phyloP scores from a whole-genome alignment of 2,888 invertebrate genomes.

The Catocala nupta region DNA sequence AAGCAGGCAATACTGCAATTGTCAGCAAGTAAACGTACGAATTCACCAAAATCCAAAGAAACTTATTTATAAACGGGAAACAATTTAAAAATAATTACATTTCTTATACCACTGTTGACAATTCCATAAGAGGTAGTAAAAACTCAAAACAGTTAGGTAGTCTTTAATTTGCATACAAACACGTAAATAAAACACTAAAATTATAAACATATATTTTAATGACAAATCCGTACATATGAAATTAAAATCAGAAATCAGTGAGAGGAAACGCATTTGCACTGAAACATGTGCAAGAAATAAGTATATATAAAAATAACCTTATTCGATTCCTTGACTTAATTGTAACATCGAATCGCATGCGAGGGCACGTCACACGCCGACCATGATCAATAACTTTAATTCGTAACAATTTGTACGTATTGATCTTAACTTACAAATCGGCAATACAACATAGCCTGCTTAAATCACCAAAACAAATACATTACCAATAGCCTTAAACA shows the following conservation, averaged over 20 bases:
- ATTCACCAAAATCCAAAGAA: no score
- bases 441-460: neutral
- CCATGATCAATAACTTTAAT: slow-evolving; percentile 40
- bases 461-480: slow-evolving; percentile 33
- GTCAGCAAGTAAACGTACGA: no score
- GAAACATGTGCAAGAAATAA: slow-evolving; percentile 41
- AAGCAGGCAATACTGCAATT: no score
- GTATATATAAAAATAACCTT: slow-evolving; percentile 44
- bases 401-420: slow-evolving; percentile 38
- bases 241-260: slow-evolving; percentile 32
- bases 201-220: slow-evolving; percentile 47
- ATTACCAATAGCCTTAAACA: neutral
- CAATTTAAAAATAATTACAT: no score
- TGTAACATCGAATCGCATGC: slow-evolving; percentile 37
- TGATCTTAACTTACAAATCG: slow-evolving; percentile 14
- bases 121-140: no score
- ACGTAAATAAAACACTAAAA: slow-evolving; percentile 6
- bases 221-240: slow-evolving; percentile 34
- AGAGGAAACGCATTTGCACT: slow-evolving; percentile 31
- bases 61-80: no score
- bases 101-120: no score
- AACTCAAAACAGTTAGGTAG: no score
- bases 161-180: neutral
- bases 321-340: slow-evolving; percentile 47
- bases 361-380: slow-evolving; percentile 31